phyloP scores from a whole-genome alignment of 1,140 invertebrate genomes.

The Sitobion miscanthi region DNA sequence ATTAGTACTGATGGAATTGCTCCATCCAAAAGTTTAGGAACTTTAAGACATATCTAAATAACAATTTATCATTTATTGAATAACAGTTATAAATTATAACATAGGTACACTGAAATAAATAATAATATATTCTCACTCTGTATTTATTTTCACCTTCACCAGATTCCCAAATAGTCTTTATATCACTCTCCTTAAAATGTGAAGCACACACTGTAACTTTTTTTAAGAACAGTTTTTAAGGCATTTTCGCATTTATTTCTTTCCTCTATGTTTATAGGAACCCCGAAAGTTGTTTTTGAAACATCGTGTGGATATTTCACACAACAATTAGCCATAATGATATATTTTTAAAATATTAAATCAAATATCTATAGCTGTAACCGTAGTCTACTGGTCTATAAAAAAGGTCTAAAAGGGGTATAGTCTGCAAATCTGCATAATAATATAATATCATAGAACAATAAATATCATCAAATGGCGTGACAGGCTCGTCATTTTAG shows the following conservation, averaged over 20 bases:
- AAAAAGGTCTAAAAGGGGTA: too few species aligned
- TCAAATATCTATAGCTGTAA: background rate
- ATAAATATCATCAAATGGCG: too few species aligned
- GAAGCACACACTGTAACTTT: constrained; percentile 7
- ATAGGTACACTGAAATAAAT: too few species aligned
- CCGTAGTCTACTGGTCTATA: too few species aligned
- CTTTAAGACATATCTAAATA: too few species aligned
- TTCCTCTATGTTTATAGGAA: background rate
- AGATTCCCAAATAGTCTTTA: background rate
- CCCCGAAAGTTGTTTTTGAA: background rate
- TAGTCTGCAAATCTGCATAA: too few species aligned
- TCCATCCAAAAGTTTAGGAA: too few species aligned
- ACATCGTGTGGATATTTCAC: background rate
- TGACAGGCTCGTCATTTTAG: too few species aligned
- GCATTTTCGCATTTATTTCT: background rate
- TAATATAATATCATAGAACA: too few species aligned
- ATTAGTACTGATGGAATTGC: too few species aligned
- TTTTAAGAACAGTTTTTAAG: background rate
- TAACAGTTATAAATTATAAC: too few species aligned
- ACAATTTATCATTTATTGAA: too few species aligned
- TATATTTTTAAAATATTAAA: background rate
- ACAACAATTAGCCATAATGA: background rate
- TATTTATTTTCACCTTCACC: constrained; percentile 2
- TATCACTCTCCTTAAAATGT: background rate
- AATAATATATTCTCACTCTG: background rate